Evolutionary conservation across 2,797 vertebrate species (phyloP).

Genomic region (Ctenopoma multispine): DNA sequence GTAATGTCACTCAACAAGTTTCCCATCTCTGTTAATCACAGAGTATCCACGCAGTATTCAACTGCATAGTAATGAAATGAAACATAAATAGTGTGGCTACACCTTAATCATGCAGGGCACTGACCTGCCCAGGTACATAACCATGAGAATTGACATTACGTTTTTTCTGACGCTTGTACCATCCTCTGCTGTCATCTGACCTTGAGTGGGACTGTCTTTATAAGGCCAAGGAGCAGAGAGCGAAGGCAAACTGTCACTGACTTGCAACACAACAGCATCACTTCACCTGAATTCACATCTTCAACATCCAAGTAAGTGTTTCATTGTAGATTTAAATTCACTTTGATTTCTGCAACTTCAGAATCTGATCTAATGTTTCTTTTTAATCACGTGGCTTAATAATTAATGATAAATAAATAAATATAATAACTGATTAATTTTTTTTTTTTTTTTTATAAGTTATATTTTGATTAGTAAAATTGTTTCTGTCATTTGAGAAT

Average conservation of each 20-base stretch:
- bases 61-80: no score
- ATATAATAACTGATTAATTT: no score
- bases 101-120: background rate
- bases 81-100: background rate
- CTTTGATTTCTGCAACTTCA: no score
- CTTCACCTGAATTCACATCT: background rate
- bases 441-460: no score
- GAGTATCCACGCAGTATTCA: no score
- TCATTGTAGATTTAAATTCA: background rate
- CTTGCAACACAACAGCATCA: background rate
- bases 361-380: no score
- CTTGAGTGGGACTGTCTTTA: background rate
- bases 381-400: no score
- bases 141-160: background rate
- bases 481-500: no score
- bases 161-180: no score
- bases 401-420: no score
- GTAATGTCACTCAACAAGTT: conserved; percentile 23
- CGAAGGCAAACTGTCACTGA: background rate
- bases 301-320: conserved; percentile 16
- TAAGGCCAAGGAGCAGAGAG: no score
- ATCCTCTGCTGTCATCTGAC: background rate
- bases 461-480: no score
- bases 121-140: background rate
- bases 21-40: background rate